Evolutionary conservation across 2,113 vertebrate genomes (phyloP), one percentile per base, ranked within the genome.

Genomic region (Mugil cephalus): DNA sequence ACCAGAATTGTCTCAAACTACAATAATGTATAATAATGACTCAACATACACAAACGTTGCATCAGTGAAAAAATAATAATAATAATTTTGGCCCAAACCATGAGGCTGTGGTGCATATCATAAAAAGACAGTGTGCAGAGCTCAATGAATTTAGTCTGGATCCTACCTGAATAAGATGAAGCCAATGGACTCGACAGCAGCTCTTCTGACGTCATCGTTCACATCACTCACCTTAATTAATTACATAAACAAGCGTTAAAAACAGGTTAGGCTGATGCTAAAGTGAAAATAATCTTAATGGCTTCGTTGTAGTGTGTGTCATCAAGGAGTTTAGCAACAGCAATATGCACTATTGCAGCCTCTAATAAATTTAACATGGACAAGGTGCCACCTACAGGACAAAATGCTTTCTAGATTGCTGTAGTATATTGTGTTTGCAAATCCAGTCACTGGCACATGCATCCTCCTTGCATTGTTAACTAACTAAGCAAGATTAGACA

Each of bases 131-230:
- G 24, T 5, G 5, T 30, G 2, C 24, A 30, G 24, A 30, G 24
- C 3, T 30, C 2, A 38, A 70, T 1, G 19, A 9, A 51, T 7
- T 19, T 0, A 58, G 46, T 52, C 1, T 54, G 42, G 19, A 51
- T 58, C 88, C 78, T 97, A 99, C 98, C 98, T 98, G 95, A 99
- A 99, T 61, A 99, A 90, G 88, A 99, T 99, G 91, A 99, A 99
- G 40, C 98, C 98, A 69, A 99, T 97, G 7, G 98, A 99, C 85
- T 99, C 98, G 0, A 99, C 98, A 15, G 98, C 98, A 65, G 98
- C 98, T 55, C 98, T 94, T 46, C 98, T 95, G 69, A 99, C 98
- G 0, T 99, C 98, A 53, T 99, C 98, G 7, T 99, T 99, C 73
- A 99, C 98, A 38, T 99, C 98, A 15, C 98, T 99, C 61, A 99